These are phyloP conservation scores for Eudyptes chrysolophus DNA, from an alignment of 2,113 vertebrate species.

Conservation along the genomic window DNA sequence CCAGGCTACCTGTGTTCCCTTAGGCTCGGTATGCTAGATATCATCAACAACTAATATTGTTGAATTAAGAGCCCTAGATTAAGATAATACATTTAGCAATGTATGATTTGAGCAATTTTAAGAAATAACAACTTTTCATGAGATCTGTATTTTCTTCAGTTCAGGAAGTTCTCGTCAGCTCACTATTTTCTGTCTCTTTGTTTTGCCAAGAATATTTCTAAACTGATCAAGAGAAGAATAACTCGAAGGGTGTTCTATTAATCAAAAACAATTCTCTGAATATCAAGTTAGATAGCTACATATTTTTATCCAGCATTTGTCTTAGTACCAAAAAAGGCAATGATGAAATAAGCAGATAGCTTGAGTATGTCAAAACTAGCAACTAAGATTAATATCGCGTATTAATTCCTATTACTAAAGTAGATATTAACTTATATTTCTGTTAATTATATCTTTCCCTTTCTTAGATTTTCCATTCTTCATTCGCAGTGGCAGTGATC, in stretches of 20 bases:
- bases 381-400: neutral
- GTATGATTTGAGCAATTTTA: neutral
- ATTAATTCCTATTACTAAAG: neutral
- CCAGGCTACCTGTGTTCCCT: neutral
- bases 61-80: neutral
- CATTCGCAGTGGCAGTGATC: neutral
- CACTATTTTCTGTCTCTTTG: neutral
- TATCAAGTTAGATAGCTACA: neutral
- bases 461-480: constrained; percentile 9
- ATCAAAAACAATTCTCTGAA: neutral
- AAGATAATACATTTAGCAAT: neutral
- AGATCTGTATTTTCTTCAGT: neutral
- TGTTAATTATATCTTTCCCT: neutral
- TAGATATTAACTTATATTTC: neutral
- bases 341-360: neutral
- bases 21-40: neutral
- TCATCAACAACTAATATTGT: neutral
- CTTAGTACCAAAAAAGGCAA: constrained; percentile 16
- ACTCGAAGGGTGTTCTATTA: neutral
- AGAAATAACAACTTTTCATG: neutral
- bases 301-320: neutral
- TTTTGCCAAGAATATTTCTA: neutral
- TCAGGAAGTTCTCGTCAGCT: neutral
- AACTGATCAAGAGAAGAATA: neutral
- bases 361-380: neutral